Evolutionary conservation across 2,888 invertebrate species (phyloP), one percentile per base, ranked within the genome.

Genomic region (Phania funesta): DNA sequence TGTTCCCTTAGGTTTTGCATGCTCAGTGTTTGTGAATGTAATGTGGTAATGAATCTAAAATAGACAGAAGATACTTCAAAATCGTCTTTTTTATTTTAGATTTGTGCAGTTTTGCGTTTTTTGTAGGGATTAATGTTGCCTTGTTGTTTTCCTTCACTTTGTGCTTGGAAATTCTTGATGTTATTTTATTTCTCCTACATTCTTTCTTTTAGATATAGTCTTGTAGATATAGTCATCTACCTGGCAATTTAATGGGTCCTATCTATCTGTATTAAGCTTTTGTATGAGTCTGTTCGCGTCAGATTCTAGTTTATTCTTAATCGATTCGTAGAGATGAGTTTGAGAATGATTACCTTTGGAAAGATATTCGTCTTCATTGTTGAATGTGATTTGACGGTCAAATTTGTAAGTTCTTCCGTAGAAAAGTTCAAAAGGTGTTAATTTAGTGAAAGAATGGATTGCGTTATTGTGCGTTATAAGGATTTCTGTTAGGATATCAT

Each of bases 111-210:
- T n/a, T n/a, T n/a, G n/a, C n/a, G n/a, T n/a, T n/a, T n/a, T n/a
- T n/a, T n/a, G n/a, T 35, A 3, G n/a, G n/a, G n/a, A 35, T 35
- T 35, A 35, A 11, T 35, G 35, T 35, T 2, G 11, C 35, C 9
- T 7, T 35, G 11, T 35, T 35, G 9, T 35, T 35, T 35, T 11
- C 2, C 9, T 35, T 5, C 2, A 35, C 11, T 11, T 35, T 9
- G 7, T 35, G 35, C 9, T 35, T 35, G 2, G 35, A 7, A 11
- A 35, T 35, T 11, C 38, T 38, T n/a, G 35, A 9, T 35, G 35
- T 35, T 11, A 73, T 16, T 71, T 71, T 73, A 29, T 73, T 73
- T 52, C 60, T 50, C n/a, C 44, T 62, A 38, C 73, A 62, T 62
- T 73, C 44, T 41, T 62, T 62, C 13, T 62, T 52, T n/a, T n/a